These are phyloP conservation scores for Halictus rubicundus DNA, from an alignment of 1,140 invertebrate species.

Conservation along the genomic window DNA sequence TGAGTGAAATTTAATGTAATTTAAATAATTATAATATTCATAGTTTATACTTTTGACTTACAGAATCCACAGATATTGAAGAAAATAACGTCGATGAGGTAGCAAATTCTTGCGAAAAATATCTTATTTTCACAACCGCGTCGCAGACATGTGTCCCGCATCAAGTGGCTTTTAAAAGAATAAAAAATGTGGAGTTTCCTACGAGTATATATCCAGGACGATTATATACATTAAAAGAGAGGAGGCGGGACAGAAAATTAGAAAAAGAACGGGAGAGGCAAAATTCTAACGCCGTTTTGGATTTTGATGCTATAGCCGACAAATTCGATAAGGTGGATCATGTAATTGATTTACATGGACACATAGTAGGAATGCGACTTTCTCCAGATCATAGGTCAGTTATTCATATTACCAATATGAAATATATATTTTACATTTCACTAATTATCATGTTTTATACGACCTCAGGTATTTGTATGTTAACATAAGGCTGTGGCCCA, in stretches of 20 bases:
- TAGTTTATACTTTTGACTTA: not conserved
- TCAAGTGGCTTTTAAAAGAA: slow-evolving; percentile 92
- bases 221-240: slow-evolving; percentile 83
- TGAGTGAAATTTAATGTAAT: slow-evolving; percentile 24
- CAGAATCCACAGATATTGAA: slow-evolving; percentile 73
- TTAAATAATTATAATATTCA: slow-evolving; percentile 10
- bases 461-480: slow-evolving; percentile 89
- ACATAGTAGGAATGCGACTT: slow-evolving; percentile 94
- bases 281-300: slow-evolving; percentile 82
- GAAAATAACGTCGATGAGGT: slow-evolving; percentile 81
- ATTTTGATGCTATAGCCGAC: slow-evolving; percentile 86
- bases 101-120: slow-evolving; percentile 85
- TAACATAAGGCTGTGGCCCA: slow-evolving; percentile 92
- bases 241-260: slow-evolving; percentile 72
- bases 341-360: slow-evolving; percentile 92
- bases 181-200: slow-evolving; percentile 87
- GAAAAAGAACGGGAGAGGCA: slow-evolving; percentile 77
- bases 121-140: slow-evolving; percentile 92
- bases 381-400: slow-evolving; percentile 91
- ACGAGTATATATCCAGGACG: slow-evolving; percentile 86
- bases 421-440: not conserved
- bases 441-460: not conserved
- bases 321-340: slow-evolving; percentile 91
- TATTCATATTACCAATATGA: not conserved
- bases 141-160: slow-evolving; percentile 93